Evolutionary conservation across 53 echinoderm and acorn worm species (phyloP).

Genomic region (Holothuria leucospilota): DNA sequence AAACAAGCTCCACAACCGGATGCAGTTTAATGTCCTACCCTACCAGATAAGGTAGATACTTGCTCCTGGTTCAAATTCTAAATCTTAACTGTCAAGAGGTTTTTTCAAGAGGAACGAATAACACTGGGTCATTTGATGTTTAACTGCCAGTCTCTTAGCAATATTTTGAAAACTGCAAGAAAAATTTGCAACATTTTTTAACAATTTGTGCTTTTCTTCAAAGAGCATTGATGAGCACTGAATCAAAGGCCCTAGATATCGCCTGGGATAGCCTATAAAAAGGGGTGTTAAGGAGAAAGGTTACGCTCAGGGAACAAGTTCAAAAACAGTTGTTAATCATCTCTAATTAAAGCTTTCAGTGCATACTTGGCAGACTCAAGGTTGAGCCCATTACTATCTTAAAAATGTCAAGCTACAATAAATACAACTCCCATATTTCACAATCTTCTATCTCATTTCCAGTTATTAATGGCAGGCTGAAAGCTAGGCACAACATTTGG

Average conservation of each 20-base stretch:
- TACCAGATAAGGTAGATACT: too few relatives aligned
- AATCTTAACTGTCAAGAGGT: background rate
- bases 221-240: constrained; percentile 40
- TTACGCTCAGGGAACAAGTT: constrained; percentile 26
- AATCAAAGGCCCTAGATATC: constrained; percentile 41
- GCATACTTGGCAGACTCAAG: constrained; percentile 44
- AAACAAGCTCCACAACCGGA: too few relatives aligned
- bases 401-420: background rate
- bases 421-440: constrained; percentile 39
- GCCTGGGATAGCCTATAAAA: constrained; percentile 44
- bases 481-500: constrained; percentile 49
- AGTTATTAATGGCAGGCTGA: constrained; percentile 40
- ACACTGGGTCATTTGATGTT: constrained; percentile 14
- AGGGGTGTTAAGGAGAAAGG: constrained; percentile 54
- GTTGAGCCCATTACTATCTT: constrained; percentile 30
- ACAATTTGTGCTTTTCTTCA: constrained; percentile 57
- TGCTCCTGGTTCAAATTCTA: background rate
- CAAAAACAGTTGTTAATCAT: constrained; percentile 38
- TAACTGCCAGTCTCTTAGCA: constrained; percentile 43
- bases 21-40: too few relatives aligned
- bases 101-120: background rate
- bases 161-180: constrained; percentile 43
- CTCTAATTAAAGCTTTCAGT: constrained; percentile 33
- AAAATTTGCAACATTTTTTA: constrained; percentile 11
- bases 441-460: constrained; percentile 29